Evolutionary conservation across 2,888 invertebrate species (phyloP), one percentile per base, ranked within the genome.

Genomic region (Poecilus cupreus): DNA sequence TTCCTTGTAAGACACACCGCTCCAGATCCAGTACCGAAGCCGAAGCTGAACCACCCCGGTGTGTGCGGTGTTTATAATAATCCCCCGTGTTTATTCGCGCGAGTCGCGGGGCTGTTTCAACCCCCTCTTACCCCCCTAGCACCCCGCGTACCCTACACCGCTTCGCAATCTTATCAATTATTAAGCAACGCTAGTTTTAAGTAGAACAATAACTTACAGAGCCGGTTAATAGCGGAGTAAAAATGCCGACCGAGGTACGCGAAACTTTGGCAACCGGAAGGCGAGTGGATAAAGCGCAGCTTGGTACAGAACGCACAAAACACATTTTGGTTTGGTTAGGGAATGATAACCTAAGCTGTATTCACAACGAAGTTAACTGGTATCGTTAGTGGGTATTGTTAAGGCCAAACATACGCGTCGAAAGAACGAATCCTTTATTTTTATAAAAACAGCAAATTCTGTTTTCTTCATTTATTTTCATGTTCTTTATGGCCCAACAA

Each of bases 131-230:
- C 43, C 43, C 18, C 18, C n/a, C n/a, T n/a, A n/a, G n/a, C n/a
- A n/a, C n/a, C n/a, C n/a, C 51, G 3, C 51, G 26, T 11, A 32
- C 32, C 16, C 11, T 1, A 46, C 11, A 24, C 72, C 46, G n/a
- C 39, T 26, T 11, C 85, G 85, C 87, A 88, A 88, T 87, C 88
- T 88, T 88, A 88, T 88, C 88, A 88, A 88, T 88, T 88, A 88
- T 88, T 88, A 88, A 88, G 86, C 88, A 87, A 87, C 46, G 86
- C 87, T 84, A 86, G 83, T 83, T 86, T 87, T 88, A 88, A 88
- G 88, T 88, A 88, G 88, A 88, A 88, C 88, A 88, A 88, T 88
- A 88, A 88, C 88, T 88, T 88, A 88, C 78, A 86, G 86, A 86
- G 86, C 84, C 85, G 86, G 51, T 86, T 88, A 88, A 88, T 88